phyloP scores from a whole-genome alignment of 2,113 vertebrate genomes.

The Rhabdomys dilectus region DNA sequence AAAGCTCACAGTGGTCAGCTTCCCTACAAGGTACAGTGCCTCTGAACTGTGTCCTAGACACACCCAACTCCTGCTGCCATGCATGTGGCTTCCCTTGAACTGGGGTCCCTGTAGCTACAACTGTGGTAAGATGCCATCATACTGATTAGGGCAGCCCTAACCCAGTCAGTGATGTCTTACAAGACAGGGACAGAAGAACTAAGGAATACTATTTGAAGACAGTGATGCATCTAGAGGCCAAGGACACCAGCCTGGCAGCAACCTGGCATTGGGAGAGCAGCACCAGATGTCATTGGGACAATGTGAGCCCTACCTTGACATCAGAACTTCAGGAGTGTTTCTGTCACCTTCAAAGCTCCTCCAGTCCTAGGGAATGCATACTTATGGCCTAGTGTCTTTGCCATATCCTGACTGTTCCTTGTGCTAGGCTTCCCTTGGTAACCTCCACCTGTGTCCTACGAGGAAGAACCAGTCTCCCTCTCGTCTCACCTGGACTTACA shows the following conservation, averaged over 20 bases:
- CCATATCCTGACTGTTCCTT: neutral
- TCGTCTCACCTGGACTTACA: neutral
- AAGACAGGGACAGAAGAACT: neutral
- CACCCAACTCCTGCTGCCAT: neutral
- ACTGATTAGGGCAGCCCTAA: neutral
- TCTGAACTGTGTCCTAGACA: neutral
- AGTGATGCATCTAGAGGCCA: neutral
- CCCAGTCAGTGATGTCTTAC: neutral
- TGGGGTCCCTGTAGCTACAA: neutral
- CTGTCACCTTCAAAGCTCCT: neutral
- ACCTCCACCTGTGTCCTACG: accelerated
- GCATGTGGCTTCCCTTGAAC: neutral
- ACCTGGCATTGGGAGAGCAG: neutral
- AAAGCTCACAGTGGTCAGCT: neutral
- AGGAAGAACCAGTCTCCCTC: neutral
- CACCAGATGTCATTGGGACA: accelerated
- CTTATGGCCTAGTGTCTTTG: neutral
- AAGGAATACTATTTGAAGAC: neutral
- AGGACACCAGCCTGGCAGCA: neutral
- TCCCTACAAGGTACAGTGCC: neutral
- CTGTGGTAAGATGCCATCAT: neutral
- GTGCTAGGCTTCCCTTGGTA: neutral
- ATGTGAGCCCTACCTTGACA: neutral
- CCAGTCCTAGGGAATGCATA: neutral
- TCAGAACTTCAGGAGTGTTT: neutral